These are phyloP conservation scores for Ostrea edulis DNA, from an alignment of 1,140 invertebrate species.

Conservation along the genomic window DNA sequence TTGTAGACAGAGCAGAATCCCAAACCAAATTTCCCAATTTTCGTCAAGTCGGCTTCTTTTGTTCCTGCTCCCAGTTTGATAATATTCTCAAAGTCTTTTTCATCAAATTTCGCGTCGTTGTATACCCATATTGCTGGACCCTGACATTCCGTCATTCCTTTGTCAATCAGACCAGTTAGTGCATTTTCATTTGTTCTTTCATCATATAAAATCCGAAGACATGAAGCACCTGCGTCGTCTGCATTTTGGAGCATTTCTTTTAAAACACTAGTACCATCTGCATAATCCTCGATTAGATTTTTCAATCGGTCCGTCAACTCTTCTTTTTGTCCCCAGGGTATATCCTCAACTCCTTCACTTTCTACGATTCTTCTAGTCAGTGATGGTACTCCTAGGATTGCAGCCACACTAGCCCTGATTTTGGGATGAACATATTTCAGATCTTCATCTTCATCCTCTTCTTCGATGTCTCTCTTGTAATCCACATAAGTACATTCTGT, in stretches of 20 bases:
- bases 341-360: slow-evolving; percentile 60
- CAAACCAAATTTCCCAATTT: slow-evolving; percentile 74
- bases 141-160: slow-evolving; percentile 66
- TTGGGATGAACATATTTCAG: slow-evolving; percentile 65
- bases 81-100: slow-evolving; percentile 70
- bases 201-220: slow-evolving; percentile 72
- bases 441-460: slow-evolving; percentile 54
- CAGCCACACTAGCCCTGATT: slow-evolving; percentile 59
- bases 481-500: slow-evolving; percentile 66
- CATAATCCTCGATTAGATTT: slow-evolving; percentile 68
- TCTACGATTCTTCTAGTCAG: slow-evolving; percentile 62
- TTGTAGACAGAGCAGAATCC: slow-evolving; percentile 75
- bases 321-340: slow-evolving; percentile 69
- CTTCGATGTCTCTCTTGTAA: slow-evolving; percentile 50
- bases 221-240: slow-evolving; percentile 75
- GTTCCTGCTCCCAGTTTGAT: slow-evolving; percentile 70
- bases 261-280: slow-evolving; percentile 69
- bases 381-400: slow-evolving; percentile 65
- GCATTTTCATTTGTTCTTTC: slow-evolving; percentile 68
- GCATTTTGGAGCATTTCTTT: slow-evolving; percentile 80
- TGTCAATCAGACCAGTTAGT: slow-evolving; percentile 64
- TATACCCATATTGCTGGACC: slow-evolving; percentile 68
- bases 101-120: slow-evolving; percentile 67
- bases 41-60: slow-evolving; percentile 66
- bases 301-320: slow-evolving; percentile 66